Base-by-base conservation (phyloP, 2,797 vertebrate species). In the Megalops cyprinoides region DNA sequence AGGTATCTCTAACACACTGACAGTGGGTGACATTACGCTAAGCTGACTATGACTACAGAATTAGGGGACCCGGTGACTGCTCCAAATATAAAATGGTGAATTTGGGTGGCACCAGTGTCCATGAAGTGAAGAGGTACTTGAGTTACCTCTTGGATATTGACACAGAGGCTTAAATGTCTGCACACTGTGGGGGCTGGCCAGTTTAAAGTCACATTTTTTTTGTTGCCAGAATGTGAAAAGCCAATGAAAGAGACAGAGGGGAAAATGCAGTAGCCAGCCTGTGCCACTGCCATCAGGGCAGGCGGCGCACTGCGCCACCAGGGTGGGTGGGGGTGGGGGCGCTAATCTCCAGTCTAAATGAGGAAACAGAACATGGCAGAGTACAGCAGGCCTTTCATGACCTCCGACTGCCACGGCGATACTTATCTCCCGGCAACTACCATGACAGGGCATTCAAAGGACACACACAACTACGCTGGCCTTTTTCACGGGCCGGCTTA, bases 291-390 rank as follows among this genome's bases (percentile, higher is more conserved):
- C 12, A 42, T 37, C n/a, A n/a, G 4, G 3, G 1, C 4, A 6
- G 37, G 18, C 15, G 15, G 1, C 28, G 14, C 53, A 46, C 74
- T 37, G 23, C 53, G 46, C 74, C 74, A 51, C 44, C 34, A 10
- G 25, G 37, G 46, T 53, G 42, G 46, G 55, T 12, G 44, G 49
- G 71, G 28, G 60, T 44, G 65, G 73, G 53, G 25, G 20, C 37
- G 55, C 58, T 76, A 67, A 76, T 76, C 79, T 67, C 44, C 73
- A 39, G 56, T 58, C 74, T 65, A 81, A 81, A 81, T 51, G 73
- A 37, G 74, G 79, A 81, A 81, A 65, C 58, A 31, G 46, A 67
- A 56, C 49, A n/a, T 39, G 23, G n/a, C 42, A 14, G 28, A 1
- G 7, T 6, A 44, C 25, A 28, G 28, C 25, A 39, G 71, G 25